Conservation (phyloP, 1,140 invertebrate genomes). For the Atta colombica region DNA sequence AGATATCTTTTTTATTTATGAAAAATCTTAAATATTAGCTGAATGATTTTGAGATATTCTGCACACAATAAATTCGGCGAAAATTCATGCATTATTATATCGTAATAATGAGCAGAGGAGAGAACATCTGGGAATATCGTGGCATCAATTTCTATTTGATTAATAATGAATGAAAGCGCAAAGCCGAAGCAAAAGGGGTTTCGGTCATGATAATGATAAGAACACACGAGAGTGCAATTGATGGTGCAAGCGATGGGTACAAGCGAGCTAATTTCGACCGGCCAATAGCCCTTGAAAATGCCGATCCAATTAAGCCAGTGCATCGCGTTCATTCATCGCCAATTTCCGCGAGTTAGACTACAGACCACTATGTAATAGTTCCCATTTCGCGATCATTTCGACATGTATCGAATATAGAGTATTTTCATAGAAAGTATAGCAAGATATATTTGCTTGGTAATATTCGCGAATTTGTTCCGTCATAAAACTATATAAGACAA, state of each 20-base stretch:
- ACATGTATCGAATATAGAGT: not conserved
- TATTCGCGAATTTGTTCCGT: not conserved
- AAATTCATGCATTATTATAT: constrained; percentile 30
- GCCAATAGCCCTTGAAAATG: constrained; percentile 39
- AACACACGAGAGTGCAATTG: constrained; percentile 11
- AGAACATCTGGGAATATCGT: constrained; percentile 22
- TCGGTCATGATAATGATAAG: constrained; percentile 19
- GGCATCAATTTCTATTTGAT: constrained; percentile 12
- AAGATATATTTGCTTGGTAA: not conserved
- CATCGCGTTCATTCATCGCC: constrained; percentile 70
- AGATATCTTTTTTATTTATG: not conserved
- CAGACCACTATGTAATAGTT: not conserved
- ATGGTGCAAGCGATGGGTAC: constrained; percentile 20
- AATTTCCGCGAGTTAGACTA: constrained; percentile 63
- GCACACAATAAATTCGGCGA: not conserved
- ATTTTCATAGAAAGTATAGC: not conserved
- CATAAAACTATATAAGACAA: not conserved
- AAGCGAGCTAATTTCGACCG: constrained; percentile 43
- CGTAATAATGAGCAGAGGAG: constrained; percentile 9
- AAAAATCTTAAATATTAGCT: not conserved
- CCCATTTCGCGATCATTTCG: not conserved
- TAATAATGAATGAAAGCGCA: constrained; percentile 38
- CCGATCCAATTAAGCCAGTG: constrained; percentile 68
- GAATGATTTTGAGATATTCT: not conserved
- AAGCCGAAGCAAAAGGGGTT: constrained; percentile 19